Percentiles rank a stretch among this genome's conserved stretches.
Evolutionary conservation across 2,888 invertebrate species (phyloP).

Genomic region (Clepsis dumicolana): DNA sequence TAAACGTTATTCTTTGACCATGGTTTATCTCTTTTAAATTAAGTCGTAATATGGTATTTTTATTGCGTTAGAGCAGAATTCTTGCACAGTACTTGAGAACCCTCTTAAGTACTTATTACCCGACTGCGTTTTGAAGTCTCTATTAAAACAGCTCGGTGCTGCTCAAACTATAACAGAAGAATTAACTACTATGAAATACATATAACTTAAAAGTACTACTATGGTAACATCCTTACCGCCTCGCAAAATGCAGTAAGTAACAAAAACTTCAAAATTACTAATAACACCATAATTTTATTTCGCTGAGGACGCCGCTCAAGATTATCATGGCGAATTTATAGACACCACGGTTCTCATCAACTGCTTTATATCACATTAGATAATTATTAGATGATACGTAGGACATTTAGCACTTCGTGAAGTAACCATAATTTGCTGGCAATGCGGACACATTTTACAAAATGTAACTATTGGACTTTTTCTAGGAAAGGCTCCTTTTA

Average conservation of each 20-base stretch:
- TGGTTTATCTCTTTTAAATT: neutral
- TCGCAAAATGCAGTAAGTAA: conserved; percentile 60
- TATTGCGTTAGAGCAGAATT: too few relatives aligned
- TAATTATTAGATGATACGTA: conserved; percentile 38
- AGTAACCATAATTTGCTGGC: conserved; percentile 18
- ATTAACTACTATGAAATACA: too few relatives aligned
- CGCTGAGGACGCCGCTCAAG: conserved; percentile 38
- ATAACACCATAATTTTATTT: conserved; percentile 56
- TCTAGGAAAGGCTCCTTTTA: too few relatives aligned
- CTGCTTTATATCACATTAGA: conserved; percentile 56
- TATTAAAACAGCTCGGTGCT: too few relatives aligned
- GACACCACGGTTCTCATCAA: conserved; percentile 51
- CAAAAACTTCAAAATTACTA: conserved; percentile 60
- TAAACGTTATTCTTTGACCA: neutral
- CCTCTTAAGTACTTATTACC: too few relatives aligned
- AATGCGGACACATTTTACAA: neutral
- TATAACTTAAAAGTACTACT: too few relatives aligned
- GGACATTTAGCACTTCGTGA: conserved; percentile 38
- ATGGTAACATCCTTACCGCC: conserved; percentile 66
- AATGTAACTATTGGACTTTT: too few relatives aligned
- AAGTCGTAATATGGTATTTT: too few relatives aligned
- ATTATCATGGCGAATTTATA: conserved; percentile 57
- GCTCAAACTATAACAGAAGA: too few relatives aligned
- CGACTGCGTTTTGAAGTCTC: too few relatives aligned
- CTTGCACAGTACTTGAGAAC: too few relatives aligned